These are phyloP conservation scores for Oplegnathus fasciatus DNA, from an alignment of 2,113 vertebrate species.

Conservation along the genomic window DNA sequence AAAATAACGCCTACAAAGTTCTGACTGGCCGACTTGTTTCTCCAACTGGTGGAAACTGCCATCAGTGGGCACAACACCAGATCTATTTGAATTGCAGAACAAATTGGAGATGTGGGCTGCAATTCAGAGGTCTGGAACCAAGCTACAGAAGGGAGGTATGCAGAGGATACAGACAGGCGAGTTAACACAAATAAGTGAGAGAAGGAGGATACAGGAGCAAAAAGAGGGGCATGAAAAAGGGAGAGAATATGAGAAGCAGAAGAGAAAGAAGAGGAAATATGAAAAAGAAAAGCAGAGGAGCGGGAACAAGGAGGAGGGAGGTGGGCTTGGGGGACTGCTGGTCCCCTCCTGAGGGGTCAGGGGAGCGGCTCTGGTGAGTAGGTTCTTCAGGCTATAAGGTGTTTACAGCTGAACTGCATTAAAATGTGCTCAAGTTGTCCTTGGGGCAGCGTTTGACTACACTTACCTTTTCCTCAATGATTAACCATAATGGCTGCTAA, in stretches of 20 bases:
- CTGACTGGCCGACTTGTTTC: neutral
- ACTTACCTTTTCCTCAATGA: constrained; percentile 57
- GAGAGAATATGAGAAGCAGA: neutral
- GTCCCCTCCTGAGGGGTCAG: constrained; percentile 7
- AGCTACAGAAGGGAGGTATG: neutral
- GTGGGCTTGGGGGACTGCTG: constrained; percentile 6
- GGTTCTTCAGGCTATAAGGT: neutral
- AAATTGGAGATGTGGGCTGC: neutral
- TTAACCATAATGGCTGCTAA: constrained; percentile 58
- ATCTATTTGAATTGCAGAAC: neutral
- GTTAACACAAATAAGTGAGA: neutral
- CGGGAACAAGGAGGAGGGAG: constrained; percentile 7
- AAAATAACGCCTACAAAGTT: neutral
- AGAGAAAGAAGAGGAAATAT: neutral
- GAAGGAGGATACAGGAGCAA: neutral
- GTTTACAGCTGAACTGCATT: constrained; percentile 19
- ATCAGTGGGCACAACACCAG: neutral
- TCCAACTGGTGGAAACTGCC: neutral
- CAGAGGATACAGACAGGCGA: neutral
- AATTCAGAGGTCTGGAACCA: neutral
- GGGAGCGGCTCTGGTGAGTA: neutral
- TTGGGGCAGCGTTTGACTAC: constrained; percentile 8
- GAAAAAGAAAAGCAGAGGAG: constrained; percentile 7
- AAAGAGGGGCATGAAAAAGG: neutral
- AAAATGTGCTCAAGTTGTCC: constrained; percentile 29